Evolutionary conservation across 1,140 invertebrate species (phyloP).

Genomic region (Sminthurinus signatus): DNA sequence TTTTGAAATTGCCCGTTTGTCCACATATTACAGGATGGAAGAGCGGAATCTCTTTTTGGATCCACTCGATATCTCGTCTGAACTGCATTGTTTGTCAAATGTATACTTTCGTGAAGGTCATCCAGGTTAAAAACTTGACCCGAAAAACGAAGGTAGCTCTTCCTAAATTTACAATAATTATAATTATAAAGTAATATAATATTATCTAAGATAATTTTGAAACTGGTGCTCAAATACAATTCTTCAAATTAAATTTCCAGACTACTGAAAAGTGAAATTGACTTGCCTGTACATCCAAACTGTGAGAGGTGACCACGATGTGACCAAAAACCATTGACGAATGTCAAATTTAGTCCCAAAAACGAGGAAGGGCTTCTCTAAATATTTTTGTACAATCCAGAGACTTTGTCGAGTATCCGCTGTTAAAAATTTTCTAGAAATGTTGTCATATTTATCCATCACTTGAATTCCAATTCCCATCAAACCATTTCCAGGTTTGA

Average conservation of each 20-base stretch:
- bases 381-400: constrained; percentile 42
- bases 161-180: too few relatives aligned
- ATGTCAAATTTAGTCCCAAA: constrained; percentile 92
- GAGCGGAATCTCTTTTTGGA: constrained; percentile 56
- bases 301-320: constrained; percentile 77
- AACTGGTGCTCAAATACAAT: too few relatives aligned
- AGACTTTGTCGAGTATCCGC: constrained; percentile 43
- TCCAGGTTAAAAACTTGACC: constrained; percentile 79
- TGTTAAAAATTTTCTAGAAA: constrained; percentile 62
- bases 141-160: constrained; percentile 86
- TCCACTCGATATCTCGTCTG: constrained; percentile 83
- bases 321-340: constrained; percentile 84
- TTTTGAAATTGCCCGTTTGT: constrained; percentile 66
- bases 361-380: constrained; percentile 72
- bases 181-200: too few relatives aligned
- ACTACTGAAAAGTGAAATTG: neutral
- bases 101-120: constrained; percentile 85
- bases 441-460: constrained; percentile 78
- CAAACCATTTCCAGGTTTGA: constrained; percentile 90
- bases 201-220: too few relatives aligned
- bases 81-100: constrained; percentile 87
- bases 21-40: constrained; percentile 79
- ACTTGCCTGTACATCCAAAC: constrained; percentile 84
- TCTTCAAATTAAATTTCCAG: too few relatives aligned
- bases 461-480: constrained; percentile 83